phyloP scores from a whole-genome alignment of 1,140 invertebrate genomes.

The Yoshiicerus persimilis region DNA sequence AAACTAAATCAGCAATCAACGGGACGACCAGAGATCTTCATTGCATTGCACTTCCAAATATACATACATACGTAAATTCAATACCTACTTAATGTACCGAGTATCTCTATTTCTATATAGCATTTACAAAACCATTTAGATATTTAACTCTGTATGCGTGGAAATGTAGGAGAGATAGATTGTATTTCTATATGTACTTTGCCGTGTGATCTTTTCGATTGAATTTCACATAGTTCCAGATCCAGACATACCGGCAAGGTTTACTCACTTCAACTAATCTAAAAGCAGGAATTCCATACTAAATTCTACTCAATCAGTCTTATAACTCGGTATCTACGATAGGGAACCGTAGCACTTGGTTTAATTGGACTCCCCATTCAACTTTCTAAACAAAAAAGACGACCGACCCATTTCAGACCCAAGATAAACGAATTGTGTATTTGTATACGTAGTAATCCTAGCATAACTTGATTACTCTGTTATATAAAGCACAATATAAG shows the following conservation, averaged over 20 bases:
- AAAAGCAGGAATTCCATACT: neutral
- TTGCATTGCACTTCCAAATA: neutral
- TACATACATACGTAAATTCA: neutral
- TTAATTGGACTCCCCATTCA: too few relatives aligned
- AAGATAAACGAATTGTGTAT: too few relatives aligned
- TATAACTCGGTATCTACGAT: neutral
- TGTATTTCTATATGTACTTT: neutral
- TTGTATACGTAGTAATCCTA: too few relatives aligned
- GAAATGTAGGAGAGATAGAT: neutral
- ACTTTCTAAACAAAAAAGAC: too few relatives aligned
- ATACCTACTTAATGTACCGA: neutral
- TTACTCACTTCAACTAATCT: neutral
- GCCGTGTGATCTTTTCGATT: neutral
- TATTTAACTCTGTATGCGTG: too few relatives aligned
- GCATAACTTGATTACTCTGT: too few relatives aligned
- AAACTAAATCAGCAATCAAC: constrained; percentile 6
- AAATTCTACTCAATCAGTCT: neutral
- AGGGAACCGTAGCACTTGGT: too few relatives aligned
- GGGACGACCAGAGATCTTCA: neutral
- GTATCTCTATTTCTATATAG: neutral
- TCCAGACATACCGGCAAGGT: neutral
- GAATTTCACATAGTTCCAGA: neutral
- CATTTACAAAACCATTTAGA: neutral
- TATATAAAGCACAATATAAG: too few relatives aligned
- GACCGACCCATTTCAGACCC: too few relatives aligned